A percentile compares a stretch with the other conserved stretches of the same genome.
phyloP scores from a whole-genome alignment of 1,140 invertebrate species.

The Heliothis virescens region DNA sequence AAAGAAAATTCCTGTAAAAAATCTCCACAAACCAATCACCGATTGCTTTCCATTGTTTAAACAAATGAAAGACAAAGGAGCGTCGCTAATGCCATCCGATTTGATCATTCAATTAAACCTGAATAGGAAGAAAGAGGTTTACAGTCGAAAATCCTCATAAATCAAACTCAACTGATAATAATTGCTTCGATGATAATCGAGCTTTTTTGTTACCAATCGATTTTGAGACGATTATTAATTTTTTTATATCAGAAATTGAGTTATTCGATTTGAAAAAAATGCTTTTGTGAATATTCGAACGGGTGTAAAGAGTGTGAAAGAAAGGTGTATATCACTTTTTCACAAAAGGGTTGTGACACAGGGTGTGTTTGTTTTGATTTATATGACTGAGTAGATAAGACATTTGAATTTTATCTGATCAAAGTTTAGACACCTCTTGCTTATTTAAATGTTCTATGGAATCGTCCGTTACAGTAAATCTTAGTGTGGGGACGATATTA shows the following conservation, averaged over 20 bases:
- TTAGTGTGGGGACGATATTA: no score
- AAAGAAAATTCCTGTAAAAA: neutral
- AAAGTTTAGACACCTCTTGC: neutral
- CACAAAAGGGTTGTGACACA: constrained; percentile 22
- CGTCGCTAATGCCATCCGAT: constrained; percentile 63
- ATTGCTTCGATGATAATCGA: constrained; percentile 58
- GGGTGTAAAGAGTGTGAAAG: constrained; percentile 20
- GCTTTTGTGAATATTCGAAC: constrained; percentile 28
- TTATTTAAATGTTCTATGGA: no score
- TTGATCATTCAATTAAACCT: constrained; percentile 80
- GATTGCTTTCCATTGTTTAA: constrained; percentile 73
- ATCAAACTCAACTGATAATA: constrained; percentile 69
- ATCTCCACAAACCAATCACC: constrained; percentile 11
- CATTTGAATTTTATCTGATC: neutral
- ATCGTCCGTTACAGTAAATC: no score
- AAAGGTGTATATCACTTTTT: constrained; percentile 20
- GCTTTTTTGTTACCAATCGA: constrained; percentile 52
- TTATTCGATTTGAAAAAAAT: constrained; percentile 45
- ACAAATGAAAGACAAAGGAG: constrained; percentile 65
- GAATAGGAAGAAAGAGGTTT: constrained; percentile 79
- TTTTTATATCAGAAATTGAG: constrained; percentile 54
- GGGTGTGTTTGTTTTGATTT: constrained; percentile 17
- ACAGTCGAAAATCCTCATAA: constrained; percentile 72
- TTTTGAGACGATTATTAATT: constrained; percentile 48
- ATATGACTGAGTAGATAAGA: constrained; percentile 9